A percentile compares a stretch with the other conserved stretches of the same genome.
Conservation (phyloP, 2,797 vertebrate species). For the Pantherophis alleghaniensis region DNA sequence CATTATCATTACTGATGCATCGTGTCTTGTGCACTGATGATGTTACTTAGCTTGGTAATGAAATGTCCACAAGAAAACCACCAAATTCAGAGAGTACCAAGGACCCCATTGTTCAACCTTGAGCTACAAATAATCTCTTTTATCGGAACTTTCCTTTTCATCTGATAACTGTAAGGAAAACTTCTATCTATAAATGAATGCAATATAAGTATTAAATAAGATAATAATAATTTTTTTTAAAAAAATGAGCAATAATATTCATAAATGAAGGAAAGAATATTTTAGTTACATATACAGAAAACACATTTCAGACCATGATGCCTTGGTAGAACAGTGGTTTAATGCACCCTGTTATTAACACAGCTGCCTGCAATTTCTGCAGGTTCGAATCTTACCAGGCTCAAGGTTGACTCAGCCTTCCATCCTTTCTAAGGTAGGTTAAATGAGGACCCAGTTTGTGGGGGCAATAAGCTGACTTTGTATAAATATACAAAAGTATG, state of each 20-base stretch:
- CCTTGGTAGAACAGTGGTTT: too few species aligned
- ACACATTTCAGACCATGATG: constrained; percentile 1
- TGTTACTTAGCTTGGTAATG: not conserved
- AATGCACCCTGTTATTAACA: too few species aligned
- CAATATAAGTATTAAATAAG: not conserved
- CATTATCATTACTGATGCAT: not conserved
- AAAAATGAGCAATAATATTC: not conserved
- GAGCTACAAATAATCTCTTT: not conserved
- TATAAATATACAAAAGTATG: too few species aligned
- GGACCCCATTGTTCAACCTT: not conserved
- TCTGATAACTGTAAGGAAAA: not conserved
- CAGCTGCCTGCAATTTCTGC: too few species aligned
- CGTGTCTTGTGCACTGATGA: not conserved
- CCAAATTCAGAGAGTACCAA: not conserved
- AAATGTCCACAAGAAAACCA: not conserved
- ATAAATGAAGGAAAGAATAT: not conserved
- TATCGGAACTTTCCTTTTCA: not conserved
- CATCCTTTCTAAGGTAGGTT: too few species aligned
- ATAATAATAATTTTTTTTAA: not conserved
- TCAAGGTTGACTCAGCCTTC: too few species aligned
- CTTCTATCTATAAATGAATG: not conserved
- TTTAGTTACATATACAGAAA: constrained; percentile 7
- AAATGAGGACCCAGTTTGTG: too few species aligned
- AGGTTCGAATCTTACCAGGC: too few species aligned
- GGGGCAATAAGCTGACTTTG: too few species aligned